Evolutionary conservation across 2,888 invertebrate species (phyloP).

Genomic region (Platerodrilus igneus): DNA sequence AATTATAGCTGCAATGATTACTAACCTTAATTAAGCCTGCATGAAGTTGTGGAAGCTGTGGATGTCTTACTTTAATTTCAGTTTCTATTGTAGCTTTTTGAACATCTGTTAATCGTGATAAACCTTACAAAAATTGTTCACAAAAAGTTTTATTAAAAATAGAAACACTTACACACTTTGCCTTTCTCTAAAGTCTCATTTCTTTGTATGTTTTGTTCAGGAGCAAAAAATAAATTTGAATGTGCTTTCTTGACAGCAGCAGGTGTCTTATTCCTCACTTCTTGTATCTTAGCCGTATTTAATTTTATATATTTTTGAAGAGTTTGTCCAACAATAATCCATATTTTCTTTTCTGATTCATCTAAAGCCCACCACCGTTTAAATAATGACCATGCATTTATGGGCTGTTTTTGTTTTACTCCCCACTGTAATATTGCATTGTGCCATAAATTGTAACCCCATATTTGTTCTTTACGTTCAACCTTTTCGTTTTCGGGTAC

Average conservation of each 20-base stretch:
- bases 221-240: too few species aligned
- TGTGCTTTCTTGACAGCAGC: neutral
- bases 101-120: conserved; percentile 7
- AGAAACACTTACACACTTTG: conserved; percentile 28
- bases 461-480: conserved; percentile 77
- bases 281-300: conserved; percentile 63
- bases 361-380: conserved; percentile 81
- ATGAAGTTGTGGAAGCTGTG: conserved; percentile 33
- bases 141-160: too few species aligned
- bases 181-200: conserved; percentile 30
- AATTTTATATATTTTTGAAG: conserved; percentile 68
- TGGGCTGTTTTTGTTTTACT: conserved; percentile 48
- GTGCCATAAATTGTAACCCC: conserved; percentile 83
- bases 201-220: too few species aligned
- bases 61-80: conserved; percentile 28
- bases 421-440: conserved; percentile 53
- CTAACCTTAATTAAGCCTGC: conserved; percentile 33
- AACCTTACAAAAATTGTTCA: conserved; percentile 5
- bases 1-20: conserved; percentile 3
- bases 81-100: conserved; percentile 6
- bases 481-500: conserved; percentile 61
- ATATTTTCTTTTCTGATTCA: conserved; percentile 65
- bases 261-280: conserved; percentile 40
- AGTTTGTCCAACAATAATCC: conserved; percentile 75
- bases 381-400: conserved; percentile 70